Percentiles rank a stretch among this genome's conserved stretches.
phyloP scores from a whole-genome alignment of 2,888 invertebrate species.

The Diplazon laetatorius region DNA sequence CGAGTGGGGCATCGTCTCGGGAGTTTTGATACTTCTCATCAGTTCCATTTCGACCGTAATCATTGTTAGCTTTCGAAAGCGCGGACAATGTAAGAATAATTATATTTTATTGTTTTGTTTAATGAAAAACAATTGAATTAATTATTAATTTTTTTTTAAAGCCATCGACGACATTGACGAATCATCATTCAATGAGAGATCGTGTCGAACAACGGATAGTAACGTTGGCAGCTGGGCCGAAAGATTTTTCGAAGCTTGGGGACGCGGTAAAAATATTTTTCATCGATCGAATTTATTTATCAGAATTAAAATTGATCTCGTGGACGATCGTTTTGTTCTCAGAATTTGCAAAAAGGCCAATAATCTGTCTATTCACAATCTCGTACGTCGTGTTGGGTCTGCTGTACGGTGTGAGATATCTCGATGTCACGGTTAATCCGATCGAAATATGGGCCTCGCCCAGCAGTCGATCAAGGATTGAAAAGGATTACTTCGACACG shows the following conservation, averaged over 20 bases:
- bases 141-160: neutral
- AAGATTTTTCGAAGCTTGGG: slow-evolving; percentile 82
- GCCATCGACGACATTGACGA: neutral
- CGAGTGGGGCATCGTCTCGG: slow-evolving; percentile 86
- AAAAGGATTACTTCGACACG: slow-evolving; percentile 94
- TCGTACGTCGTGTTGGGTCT: slow-evolving; percentile 86
- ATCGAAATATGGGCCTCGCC: slow-evolving; percentile 97
- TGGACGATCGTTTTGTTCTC: slow-evolving; percentile 24
- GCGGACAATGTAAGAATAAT: slow-evolving; percentile 13
- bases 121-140: neutral
- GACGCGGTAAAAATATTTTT: slow-evolving; percentile 82
- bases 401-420: slow-evolving; percentile 86
- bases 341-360: slow-evolving; percentile 88
- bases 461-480: slow-evolving; percentile 89
- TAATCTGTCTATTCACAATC: slow-evolving; percentile 86
- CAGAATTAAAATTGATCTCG: no score
- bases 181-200: neutral
- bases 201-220: neutral
- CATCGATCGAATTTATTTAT: no score
- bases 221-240: slow-evolving; percentile 72
- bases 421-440: slow-evolving; percentile 93
- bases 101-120: slow-evolving; percentile 36
- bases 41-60: slow-evolving; percentile 78
- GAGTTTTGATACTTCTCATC: slow-evolving; percentile 84
- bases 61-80: slow-evolving; percentile 35